Percentiles rank a stretch among this genome's conserved stretches.
Conservation (phyloP, 2,113 vertebrate genomes). For the Malurus elegans region DNA sequence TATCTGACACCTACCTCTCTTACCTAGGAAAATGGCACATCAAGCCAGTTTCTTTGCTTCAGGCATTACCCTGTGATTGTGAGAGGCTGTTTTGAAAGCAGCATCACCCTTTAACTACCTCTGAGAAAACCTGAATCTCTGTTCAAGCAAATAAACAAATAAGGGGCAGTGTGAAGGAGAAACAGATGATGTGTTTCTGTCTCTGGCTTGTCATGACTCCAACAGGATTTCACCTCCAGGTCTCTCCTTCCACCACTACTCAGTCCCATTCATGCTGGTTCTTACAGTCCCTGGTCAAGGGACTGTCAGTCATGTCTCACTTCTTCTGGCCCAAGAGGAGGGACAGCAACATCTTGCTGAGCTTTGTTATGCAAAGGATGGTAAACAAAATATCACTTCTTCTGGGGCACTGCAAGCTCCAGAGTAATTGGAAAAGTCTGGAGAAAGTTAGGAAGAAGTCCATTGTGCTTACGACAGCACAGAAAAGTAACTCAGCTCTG, state of each 20-base stretch:
- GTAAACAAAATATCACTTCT: background rate
- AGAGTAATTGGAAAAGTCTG: background rate
- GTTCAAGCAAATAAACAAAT: background rate
- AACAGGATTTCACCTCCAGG: background rate
- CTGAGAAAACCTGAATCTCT: background rate
- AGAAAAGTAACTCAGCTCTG: background rate
- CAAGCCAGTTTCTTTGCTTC: background rate
- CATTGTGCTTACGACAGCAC: accelerated
- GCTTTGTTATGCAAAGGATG: background rate
- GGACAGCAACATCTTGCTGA: background rate
- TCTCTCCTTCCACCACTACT: background rate
- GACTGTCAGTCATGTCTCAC: background rate
- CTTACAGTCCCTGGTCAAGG: background rate
- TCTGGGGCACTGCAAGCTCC: background rate
- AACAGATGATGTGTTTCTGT: background rate
- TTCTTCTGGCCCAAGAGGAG: background rate
- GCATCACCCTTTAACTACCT: background rate
- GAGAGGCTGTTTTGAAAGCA: background rate
- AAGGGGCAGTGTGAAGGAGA: background rate
- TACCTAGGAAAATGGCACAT: background rate
- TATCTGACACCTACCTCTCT: background rate
- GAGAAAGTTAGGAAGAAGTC: background rate
- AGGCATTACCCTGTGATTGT: background rate
- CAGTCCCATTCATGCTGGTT: background rate
- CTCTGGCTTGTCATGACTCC: background rate